Conservation (phyloP, 2,888 invertebrate genomes). For the Agrotis segetum region DNA sequence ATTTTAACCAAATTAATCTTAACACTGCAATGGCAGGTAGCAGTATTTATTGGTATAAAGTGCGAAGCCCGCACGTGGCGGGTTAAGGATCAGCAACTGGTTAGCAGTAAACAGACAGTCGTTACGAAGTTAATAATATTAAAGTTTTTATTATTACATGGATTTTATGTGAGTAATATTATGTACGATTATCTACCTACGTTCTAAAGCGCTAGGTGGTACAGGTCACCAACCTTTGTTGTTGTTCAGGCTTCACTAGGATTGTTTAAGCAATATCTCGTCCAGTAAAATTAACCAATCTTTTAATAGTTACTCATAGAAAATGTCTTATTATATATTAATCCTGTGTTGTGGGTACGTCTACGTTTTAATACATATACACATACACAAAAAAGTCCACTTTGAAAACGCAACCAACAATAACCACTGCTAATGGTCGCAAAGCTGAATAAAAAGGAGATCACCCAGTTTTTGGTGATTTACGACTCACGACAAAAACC, state of each 20-base stretch:
- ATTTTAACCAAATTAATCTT: slow-evolving; percentile 38
- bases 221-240: not conserved
- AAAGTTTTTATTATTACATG: not conserved
- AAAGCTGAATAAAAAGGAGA: not conserved
- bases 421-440: no score
- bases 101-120: not conserved
- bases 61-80: slow-evolving; percentile 37
- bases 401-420: no score
- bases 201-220: not conserved
- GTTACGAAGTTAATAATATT: slow-evolving; percentile 26
- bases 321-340: no score
- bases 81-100: slow-evolving; percentile 43
- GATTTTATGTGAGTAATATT: not conserved
- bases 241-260: slow-evolving; percentile 13
- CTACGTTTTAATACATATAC: no score
- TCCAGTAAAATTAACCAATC: no score
- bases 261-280: no score
- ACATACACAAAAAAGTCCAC: no score
- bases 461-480: not conserved
- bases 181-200: slow-evolving; percentile 8
- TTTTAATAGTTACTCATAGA: no score
- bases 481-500: not conserved
- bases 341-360: no score
- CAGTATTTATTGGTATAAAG: slow-evolving; percentile 33
- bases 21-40: slow-evolving; percentile 7